Evolutionary conservation across 2,113 vertebrate genomes (phyloP).

Genomic region (Clarias magur): DNA sequence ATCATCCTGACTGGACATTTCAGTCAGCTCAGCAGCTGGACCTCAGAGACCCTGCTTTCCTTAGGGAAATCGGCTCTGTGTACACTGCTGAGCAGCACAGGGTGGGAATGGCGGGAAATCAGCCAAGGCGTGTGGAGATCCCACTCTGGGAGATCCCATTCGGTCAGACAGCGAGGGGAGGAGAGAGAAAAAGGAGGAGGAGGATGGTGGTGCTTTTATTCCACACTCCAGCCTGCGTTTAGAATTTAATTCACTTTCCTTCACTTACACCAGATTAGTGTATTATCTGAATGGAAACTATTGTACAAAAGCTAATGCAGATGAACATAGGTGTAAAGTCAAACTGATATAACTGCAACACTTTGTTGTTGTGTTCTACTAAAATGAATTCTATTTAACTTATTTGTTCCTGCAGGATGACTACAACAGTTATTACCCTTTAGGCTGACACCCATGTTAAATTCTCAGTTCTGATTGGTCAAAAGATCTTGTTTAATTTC

Average conservation of each 20-base stretch:
- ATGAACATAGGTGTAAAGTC: background rate
- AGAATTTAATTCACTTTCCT: slow-evolving; percentile 16
- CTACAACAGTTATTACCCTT: background rate
- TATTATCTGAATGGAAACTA: background rate
- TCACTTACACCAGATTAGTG: background rate
- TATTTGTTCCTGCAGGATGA: background rate
- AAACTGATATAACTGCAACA: background rate
- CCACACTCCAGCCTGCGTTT: background rate
- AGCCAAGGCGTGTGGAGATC: slow-evolving; percentile 67
- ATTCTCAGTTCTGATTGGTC: background rate
- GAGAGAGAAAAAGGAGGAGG: slow-evolving; percentile 41
- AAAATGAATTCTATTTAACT: background rate
- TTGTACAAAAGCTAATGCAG: background rate
- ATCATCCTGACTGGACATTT: slow-evolving; percentile 74
- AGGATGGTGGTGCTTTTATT: slow-evolving; percentile 59
- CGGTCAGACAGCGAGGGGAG: slow-evolving; percentile 64
- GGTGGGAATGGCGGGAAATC: slow-evolving; percentile 49
- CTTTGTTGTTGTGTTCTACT: background rate
- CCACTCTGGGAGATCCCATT: slow-evolving; percentile 63
- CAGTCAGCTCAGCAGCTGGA: slow-evolving; percentile 48
- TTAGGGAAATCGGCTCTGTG: background rate
- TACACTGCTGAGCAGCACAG: slow-evolving; percentile 7
- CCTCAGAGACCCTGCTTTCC: slow-evolving; percentile 35
- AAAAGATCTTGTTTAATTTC: background rate
- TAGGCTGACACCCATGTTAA: background rate